phyloP scores from a whole-genome alignment of 2,888 invertebrate species.

The Stenotaenia linearis region DNA sequence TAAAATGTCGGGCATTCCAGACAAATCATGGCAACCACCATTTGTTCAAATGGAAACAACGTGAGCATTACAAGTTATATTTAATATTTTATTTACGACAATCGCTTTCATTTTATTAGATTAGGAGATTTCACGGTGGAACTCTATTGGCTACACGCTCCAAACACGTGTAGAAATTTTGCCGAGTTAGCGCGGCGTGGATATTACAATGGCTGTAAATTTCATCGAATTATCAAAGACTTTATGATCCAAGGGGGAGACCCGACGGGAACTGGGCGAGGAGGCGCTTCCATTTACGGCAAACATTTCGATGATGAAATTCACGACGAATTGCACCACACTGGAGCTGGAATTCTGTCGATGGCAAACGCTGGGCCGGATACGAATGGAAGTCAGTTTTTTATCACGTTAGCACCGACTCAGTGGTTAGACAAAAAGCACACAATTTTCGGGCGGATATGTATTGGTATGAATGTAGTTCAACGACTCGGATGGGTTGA shows the following conservation, averaged over 20 bases:
- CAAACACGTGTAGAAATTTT: constrained; percentile 95
- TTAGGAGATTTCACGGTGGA: constrained; percentile 91
- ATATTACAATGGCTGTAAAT: constrained; percentile 92
- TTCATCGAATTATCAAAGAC: constrained; percentile 84
- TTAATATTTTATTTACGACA: constrained; percentile 12
- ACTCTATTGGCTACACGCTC: constrained; percentile 97
- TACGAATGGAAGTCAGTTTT: constrained; percentile 97
- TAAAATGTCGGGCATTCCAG: constrained; percentile 63
- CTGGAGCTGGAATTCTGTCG: constrained; percentile 82
- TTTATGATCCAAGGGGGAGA: constrained; percentile 70
- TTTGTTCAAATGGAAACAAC: constrained; percentile 75
- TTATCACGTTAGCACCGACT: constrained; percentile 90
- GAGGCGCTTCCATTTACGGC: constrained; percentile 95
- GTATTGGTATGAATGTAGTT: constrained; percentile 81
- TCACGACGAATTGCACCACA: constrained; percentile 85
- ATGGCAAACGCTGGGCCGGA: constrained; percentile 99
- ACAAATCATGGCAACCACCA: constrained; percentile 83
- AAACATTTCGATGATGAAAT: constrained; percentile 93
- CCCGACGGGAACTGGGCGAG: constrained; percentile 90
- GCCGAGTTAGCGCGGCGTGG: constrained; percentile 87
- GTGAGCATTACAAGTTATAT: constrained; percentile 53
- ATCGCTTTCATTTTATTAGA: constrained; percentile 50
- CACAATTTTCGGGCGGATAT: constrained; percentile 85
- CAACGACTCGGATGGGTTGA: constrained; percentile 90
- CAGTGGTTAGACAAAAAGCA: constrained; percentile 98